A percentile compares a stretch with the other conserved stretches of the same genome.
These are phyloP conservation scores for Zonitis immaculata DNA, from an alignment of 2,888 invertebrate genomes.

Conservation along the genomic window DNA sequence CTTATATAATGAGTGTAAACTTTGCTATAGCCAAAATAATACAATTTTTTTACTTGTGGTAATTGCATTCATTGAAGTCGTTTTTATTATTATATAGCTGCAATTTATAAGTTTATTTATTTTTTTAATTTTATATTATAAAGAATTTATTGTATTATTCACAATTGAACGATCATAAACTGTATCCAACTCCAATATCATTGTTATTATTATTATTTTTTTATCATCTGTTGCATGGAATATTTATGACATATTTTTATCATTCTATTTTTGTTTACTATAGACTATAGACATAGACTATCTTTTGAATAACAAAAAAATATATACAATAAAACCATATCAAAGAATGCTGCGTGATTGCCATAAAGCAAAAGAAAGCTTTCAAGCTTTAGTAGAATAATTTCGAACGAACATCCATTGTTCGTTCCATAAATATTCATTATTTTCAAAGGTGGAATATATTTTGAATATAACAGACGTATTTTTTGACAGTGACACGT, in stretches of 20 bases:
- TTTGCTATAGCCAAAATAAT: no score
- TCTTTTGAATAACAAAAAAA: not conserved
- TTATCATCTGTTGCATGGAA: not conserved
- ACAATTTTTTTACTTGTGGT: not conserved
- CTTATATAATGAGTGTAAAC: slow-evolving; percentile 22
- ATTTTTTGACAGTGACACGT: slow-evolving; percentile 2
- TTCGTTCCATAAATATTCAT: slow-evolving; percentile 22
- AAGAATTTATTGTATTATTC: no score
- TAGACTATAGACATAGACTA: not conserved
- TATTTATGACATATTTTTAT: not conserved
- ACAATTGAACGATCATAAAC: no score
- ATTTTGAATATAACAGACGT: slow-evolving; percentile 6
- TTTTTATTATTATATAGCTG: no score
- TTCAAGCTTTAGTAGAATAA: slow-evolving; percentile 9
- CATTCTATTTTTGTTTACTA: not conserved
- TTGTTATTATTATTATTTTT: no score
- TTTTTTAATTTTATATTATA: no score
- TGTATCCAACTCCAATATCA: not conserved
- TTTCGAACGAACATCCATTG: slow-evolving; percentile 17
- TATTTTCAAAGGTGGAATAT: slow-evolving; percentile 16
- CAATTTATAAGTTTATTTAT: no score
- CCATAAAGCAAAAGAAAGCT: slow-evolving; percentile 15
- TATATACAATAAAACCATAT: not conserved
- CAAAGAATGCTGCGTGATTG: slow-evolving; percentile 11
- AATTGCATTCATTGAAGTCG: not conserved